Base-by-base conservation (phyloP, 2,888 invertebrate species). In the Sphecodes monilicornis region DNA sequence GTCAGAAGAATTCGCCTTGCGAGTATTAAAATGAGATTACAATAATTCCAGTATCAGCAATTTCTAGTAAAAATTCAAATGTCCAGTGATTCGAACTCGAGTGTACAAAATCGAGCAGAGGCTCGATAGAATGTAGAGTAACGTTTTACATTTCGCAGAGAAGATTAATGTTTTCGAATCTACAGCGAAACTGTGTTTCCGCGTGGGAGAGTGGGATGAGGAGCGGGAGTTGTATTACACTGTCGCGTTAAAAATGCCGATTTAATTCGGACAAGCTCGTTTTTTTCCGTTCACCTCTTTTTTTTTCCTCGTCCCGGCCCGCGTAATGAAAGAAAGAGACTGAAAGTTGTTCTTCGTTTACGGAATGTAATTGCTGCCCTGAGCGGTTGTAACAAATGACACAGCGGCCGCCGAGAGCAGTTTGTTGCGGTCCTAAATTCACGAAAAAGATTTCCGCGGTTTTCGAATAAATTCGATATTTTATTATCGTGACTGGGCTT, bases 391-490 rank as follows among this genome's bases (percentile, higher is more conserved):
- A 13, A n/a, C 32, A 39, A 74, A 76, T 36, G 16, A 16, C 13
- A 4, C 26, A 16, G 22, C 69, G 70, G 69, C 57, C 57, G 13
- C 5, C 11, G 29, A 13, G 36, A 18, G 26, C n/a, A 64, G 36
- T 66, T 73, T 73, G 82, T 70, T 71, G 64, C 73, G n/a, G 46
- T 36, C 26, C 26, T 74, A 74, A 84, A 77, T 84, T 74, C 60
- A 76, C 54, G 73, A 77, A 84, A 75, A 60, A 69, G 66, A 50
- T 73, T 75, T 83, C 71, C 54, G n/a, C 22, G 57, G 71, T 57
- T 54, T 43, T 71, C 75, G 57, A 66, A 71, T 74, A 78, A 78
- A 83, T 82, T 74, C 72, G 76, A 82, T 77, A 73, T 74, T 82
- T 77, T 82, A 77, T 70, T 74, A 77, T 70, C 83, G 76, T 77